These are phyloP conservation scores for Sepioteuthis lessoniana DNA, from an alignment of 2,888 invertebrate genomes.

Conservation along the genomic window DNA sequence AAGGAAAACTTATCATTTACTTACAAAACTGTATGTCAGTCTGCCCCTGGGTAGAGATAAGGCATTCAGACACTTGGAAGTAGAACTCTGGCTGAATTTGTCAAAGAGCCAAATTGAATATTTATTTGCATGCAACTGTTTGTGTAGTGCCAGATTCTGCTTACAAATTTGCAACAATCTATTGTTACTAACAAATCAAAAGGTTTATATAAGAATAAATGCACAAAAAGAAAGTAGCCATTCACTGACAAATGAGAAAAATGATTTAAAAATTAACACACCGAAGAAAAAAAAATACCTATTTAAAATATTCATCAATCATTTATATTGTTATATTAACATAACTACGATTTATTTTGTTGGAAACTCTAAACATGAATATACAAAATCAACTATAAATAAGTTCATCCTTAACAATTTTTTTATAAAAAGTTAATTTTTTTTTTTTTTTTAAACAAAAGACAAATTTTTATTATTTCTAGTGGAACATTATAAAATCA, in stretches of 20 bases:
- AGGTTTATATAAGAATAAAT: not conserved
- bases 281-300: too few relatives aligned
- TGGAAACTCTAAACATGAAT: too few relatives aligned
- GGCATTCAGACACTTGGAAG: not conserved
- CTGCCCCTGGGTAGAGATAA: not conserved
- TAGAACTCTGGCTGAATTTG: not conserved
- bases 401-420: too few relatives aligned
- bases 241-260: not conserved
- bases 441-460: too few relatives aligned
- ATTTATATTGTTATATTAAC: too few relatives aligned
- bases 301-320: too few relatives aligned
- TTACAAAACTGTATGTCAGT: constrained; percentile 6
- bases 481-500: too few relatives aligned
- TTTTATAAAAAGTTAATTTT: too few relatives aligned
- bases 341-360: too few relatives aligned
- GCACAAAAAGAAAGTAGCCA: not conserved
- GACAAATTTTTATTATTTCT: too few relatives aligned
- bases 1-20: constrained; percentile 8
- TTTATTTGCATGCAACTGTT: not conserved
- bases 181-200: not conserved
- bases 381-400: too few relatives aligned
- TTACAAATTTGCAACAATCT: not conserved
- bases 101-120: not conserved
- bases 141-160: not conserved
- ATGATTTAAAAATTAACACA: too few relatives aligned